A percentile compares a stretch with the other conserved stretches of the same genome.
phyloP scores from a whole-genome alignment of 2,113 vertebrate species.

The Thymallus thymallus region DNA sequence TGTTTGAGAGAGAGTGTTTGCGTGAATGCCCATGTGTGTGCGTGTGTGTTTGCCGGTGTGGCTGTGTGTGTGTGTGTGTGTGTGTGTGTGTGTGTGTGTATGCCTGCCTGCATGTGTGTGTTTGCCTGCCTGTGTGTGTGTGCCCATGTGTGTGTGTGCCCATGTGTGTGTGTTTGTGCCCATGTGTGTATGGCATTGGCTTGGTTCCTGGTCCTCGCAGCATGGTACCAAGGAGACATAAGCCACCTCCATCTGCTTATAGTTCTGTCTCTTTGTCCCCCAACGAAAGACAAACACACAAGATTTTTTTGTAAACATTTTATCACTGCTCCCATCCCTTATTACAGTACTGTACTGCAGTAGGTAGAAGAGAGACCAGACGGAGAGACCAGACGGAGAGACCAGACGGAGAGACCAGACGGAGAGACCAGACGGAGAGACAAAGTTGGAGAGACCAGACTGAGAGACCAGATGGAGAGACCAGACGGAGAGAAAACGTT shows the following conservation, averaged over 20 bases:
- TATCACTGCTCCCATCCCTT: constrained; percentile 49
- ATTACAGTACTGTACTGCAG: constrained; percentile 24
- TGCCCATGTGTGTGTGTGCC: background rate
- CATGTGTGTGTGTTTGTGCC: background rate
- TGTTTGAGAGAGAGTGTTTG: background rate
- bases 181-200: constrained; percentile 61
- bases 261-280: constrained; percentile 71
- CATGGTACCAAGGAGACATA: constrained; percentile 75
- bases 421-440: background rate
- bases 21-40: constrained; percentile 3
- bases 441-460: too few species aligned
- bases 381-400: background rate
- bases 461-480: too few species aligned
- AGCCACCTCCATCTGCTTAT: constrained; percentile 78
- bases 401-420: too few species aligned
- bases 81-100: too few species aligned
- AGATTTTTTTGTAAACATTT: constrained; percentile 63
- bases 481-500: too few species aligned
- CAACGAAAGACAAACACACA: constrained; percentile 67
- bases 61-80: too few species aligned
- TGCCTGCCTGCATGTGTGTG: background rate
- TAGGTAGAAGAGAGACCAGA: background rate
- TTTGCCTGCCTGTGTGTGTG: constrained; percentile 4
- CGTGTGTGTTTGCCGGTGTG: background rate
- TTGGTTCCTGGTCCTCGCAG: constrained; percentile 69